Base-by-base conservation (phyloP, 2,113 vertebrate species). In the Rhodinocichla rosea region DNA sequence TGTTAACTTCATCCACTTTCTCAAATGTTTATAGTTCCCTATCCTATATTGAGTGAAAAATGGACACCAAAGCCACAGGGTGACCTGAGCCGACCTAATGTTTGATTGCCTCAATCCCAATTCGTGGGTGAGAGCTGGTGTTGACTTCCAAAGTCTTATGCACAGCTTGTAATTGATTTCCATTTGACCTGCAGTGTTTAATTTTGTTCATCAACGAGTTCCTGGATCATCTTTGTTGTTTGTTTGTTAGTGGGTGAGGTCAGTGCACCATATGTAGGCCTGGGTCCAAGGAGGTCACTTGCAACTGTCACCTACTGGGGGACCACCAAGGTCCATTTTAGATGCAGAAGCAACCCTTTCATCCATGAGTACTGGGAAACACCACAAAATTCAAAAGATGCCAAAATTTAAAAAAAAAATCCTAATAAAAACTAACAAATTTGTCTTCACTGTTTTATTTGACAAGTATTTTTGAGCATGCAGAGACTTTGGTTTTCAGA, bases 11-110 rank as follows among this genome's bases (percentile, higher is more conserved):
- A 92, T 50, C 85, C 79, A 64, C 85, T 91, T 78, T 30, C 77
- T 96, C 81, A 86, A 78, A 57, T 97, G 95, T 97, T 98, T 98
- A 96, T 52, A 86, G 83, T 85, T 96, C 80, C 50, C 81, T 96
- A 93, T 69, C 75, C 92, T 97, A 97, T 96, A 95, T 2, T 57
- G 80, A 95, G 53, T 97, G 97, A 97, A 92, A 97, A 97, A 97
- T 77, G 59, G 73, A 50, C 75, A 67, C 67, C 55, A 95, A 94
- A 96, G 92, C 68, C 96, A 94, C 80, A 69, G 68, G 57, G 44
- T 97, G 96, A 97, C 95, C 95, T 68, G 81, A 84, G n/a, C 40
- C 94, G 96, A 96, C 91, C 94, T 94, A 55, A 53, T 4, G 5
- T 83, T 93, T 96, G 82, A 96, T 89, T 95, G 82, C 81, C 97